Conservation (phyloP, 64 coral and sea anemone species). For the Stichodactyla helianthus region DNA sequence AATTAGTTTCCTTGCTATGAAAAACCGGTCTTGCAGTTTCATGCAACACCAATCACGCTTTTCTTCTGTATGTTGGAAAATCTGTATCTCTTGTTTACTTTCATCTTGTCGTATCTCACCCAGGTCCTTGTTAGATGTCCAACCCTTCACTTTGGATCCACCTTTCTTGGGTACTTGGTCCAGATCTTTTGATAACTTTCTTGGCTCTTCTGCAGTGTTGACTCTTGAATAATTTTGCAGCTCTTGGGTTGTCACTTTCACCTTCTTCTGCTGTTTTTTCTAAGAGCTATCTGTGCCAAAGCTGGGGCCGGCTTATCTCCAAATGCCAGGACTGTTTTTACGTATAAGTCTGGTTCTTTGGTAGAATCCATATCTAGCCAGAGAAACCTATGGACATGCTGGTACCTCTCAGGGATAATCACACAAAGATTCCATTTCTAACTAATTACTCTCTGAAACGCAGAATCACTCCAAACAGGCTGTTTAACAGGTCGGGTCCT, state of each 20-base stretch:
- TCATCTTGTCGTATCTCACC: neutral
- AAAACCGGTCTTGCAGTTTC: slow-evolving; percentile 28
- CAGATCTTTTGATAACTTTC: neutral
- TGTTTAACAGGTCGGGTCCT: too few species aligned
- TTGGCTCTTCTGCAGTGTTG: slow-evolving; percentile 20
- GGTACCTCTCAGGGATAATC: too few species aligned
- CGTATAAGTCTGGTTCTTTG: too few species aligned
- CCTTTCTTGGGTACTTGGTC: slow-evolving; percentile 23
- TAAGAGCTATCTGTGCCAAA: slow-evolving; percentile 36
- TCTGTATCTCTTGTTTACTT: neutral
- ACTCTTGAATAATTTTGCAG: slow-evolving; percentile 30
- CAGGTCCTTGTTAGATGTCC: slow-evolving; percentile 36
- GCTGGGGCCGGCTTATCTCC: too few species aligned
- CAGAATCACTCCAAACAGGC: too few species aligned
- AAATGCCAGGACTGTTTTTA: too few species aligned
- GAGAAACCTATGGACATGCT: too few species aligned
- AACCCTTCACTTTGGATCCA: slow-evolving; percentile 30
- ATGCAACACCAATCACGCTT: slow-evolving; percentile 32
- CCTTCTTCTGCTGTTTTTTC: slow-evolving; percentile 48
- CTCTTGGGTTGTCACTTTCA: slow-evolving; percentile 17
- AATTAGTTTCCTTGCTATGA: too few species aligned
- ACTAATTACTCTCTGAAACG: too few species aligned
- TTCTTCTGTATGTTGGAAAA: slow-evolving; percentile 22
- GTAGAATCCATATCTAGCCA: too few species aligned
- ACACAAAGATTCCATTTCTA: too few species aligned